Percentiles rank a stretch among this genome's conserved stretches.
Conservation (phyloP, 2,888 invertebrate species). For the Amiota minor region DNA sequence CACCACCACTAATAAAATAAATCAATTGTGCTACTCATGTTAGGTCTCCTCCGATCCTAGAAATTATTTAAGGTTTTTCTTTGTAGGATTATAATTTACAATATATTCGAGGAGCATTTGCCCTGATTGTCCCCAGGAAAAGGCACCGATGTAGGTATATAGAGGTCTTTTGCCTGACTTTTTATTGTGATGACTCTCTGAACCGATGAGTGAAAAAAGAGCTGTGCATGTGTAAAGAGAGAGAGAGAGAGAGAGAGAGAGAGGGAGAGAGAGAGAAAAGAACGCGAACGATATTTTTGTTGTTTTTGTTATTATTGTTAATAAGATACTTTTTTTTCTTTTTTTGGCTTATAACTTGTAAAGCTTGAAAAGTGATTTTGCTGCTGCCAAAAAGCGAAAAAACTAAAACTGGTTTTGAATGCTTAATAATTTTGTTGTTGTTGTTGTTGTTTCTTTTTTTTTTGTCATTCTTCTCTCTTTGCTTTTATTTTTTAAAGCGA, state of each 20-base stretch:
- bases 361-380: constrained; percentile 1
- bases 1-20: too few species aligned
- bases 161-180: background rate
- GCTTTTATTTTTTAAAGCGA: constrained; percentile 4
- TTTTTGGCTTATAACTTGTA: constrained; percentile 1
- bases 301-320: constrained; percentile 6
- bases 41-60: too few species aligned
- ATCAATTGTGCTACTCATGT: too few species aligned
- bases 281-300: background rate
- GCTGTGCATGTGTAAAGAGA: background rate
- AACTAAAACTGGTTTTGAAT: constrained; percentile 5
- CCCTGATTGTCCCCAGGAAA: too few species aligned
- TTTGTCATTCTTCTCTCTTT: background rate
- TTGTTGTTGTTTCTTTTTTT: constrained; percentile 1
- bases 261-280: background rate
- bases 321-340: background rate
- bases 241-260: background rate
- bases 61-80: too few species aligned
- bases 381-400: constrained; percentile 9
- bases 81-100: too few species aligned
- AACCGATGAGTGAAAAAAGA: background rate
- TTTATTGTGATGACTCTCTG: background rate
- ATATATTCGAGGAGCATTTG: too few species aligned
- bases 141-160: too few species aligned
- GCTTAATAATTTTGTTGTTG: constrained; percentile 1